Evolutionary conservation across 2,113 vertebrate genomes (phyloP).

Genomic region (Ochotona curzoniae): DNA sequence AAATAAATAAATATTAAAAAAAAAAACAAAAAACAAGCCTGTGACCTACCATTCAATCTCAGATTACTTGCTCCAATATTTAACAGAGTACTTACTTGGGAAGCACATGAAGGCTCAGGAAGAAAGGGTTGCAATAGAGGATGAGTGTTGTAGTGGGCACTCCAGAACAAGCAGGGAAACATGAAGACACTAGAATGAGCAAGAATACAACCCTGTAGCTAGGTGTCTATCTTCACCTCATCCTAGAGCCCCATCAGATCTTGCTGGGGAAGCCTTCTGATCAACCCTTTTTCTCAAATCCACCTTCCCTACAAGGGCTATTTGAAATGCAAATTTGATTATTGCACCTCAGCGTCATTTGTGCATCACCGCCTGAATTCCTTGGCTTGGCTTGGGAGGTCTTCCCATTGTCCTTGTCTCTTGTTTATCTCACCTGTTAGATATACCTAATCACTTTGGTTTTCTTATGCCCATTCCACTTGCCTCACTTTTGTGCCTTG

Average conservation of each 20-base stretch:
- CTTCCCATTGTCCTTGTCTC: not conserved
- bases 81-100: not conserved
- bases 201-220: rapidly evolving
- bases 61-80: not conserved
- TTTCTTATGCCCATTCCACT: not conserved
- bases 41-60: not conserved
- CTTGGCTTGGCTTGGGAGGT: not conserved
- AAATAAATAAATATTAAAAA: no score
- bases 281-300: not conserved
- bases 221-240: no score
- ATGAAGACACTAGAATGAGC: not conserved
- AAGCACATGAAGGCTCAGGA: not conserved
- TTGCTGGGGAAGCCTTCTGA: not conserved
- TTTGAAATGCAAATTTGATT: not conserved
- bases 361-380: not conserved
- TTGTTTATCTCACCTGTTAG: not conserved
- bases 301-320: not conserved
- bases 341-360: not conserved
- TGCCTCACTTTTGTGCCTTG: not conserved
- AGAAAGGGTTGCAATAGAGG: not conserved
- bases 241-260: not conserved
- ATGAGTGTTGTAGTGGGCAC: no score
- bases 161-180: not conserved
- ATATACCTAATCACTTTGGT: not conserved
- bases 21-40: slow-evolving; percentile 38